These are phyloP conservation scores for Odobenus rosmarus DNA, from an alignment of 2,113 vertebrate species.

Conservation along the genomic window DNA sequence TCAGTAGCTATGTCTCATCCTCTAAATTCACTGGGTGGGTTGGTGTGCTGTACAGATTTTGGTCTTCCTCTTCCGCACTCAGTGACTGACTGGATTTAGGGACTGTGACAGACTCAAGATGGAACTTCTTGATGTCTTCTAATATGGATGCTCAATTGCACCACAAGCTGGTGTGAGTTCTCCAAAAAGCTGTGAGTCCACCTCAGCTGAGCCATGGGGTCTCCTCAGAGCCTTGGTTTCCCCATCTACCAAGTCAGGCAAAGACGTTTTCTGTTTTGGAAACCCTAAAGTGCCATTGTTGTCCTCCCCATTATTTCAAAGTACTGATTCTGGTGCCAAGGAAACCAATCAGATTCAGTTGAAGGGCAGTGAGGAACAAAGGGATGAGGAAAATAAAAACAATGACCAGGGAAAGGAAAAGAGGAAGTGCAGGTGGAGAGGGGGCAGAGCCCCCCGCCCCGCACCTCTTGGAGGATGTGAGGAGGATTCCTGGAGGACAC, in stretches of 20 bases:
- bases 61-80: background rate
- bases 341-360: background rate
- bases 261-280: background rate
- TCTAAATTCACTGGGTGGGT: background rate
- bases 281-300: background rate
- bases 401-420: background rate
- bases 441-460: background rate
- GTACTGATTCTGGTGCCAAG: background rate
- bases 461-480: background rate
- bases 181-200: background rate
- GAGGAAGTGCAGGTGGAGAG: background rate
- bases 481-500: background rate
- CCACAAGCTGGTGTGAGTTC: background rate
- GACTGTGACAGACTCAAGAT: background rate
- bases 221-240: background rate
- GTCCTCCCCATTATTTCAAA: background rate
- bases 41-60: too few relatives aligned
- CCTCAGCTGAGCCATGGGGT: accelerated
- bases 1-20: background rate
- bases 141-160: background rate
- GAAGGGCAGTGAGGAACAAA: background rate
- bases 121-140: background rate
- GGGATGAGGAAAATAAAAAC: background rate
- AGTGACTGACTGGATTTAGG: background rate
- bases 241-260: background rate